phyloP scores from a whole-genome alignment of 2,797 vertebrate genomes.

The Alauda arvensis region DNA sequence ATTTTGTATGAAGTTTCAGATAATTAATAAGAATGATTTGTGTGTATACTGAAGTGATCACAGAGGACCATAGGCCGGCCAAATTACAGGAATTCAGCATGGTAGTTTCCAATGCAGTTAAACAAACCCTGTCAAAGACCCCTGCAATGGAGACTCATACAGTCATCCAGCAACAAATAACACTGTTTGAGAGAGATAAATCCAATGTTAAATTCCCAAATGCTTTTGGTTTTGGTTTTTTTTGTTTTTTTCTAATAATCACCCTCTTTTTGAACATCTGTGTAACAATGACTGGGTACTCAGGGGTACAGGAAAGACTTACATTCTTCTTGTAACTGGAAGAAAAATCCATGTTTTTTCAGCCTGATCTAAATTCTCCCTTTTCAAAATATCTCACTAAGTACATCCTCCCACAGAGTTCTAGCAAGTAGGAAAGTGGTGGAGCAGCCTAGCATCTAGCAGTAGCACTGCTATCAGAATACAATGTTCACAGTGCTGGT shows the following conservation, averaged over 20 bases:
- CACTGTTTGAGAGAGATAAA: not conserved
- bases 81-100: not conserved
- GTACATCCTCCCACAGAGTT: constrained; percentile 45
- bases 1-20: not conserved
- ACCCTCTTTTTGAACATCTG: not conserved
- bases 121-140: not conserved
- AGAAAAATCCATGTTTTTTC: constrained; percentile 10
- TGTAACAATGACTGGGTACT: not conserved
- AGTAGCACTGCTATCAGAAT: constrained; percentile 14
- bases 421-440: constrained; percentile 15
- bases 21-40: not conserved
- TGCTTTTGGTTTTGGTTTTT: not conserved
- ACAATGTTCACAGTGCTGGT: not conserved
- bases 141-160: not conserved
- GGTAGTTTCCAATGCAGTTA: not conserved
- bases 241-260: not conserved
- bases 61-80: not conserved
- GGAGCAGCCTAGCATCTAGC: constrained; percentile 24
- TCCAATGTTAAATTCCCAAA: not conserved
- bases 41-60: not conserved
- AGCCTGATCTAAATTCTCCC: constrained; percentile 11
- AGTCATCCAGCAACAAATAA: not conserved
- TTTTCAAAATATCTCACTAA: constrained; percentile 34
- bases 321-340: not conserved
- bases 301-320: not conserved